Percentiles rank a stretch among this genome's conserved stretches.
Conservation (phyloP, 1,140 invertebrate genomes). For the Tenebrio molitor region DNA sequence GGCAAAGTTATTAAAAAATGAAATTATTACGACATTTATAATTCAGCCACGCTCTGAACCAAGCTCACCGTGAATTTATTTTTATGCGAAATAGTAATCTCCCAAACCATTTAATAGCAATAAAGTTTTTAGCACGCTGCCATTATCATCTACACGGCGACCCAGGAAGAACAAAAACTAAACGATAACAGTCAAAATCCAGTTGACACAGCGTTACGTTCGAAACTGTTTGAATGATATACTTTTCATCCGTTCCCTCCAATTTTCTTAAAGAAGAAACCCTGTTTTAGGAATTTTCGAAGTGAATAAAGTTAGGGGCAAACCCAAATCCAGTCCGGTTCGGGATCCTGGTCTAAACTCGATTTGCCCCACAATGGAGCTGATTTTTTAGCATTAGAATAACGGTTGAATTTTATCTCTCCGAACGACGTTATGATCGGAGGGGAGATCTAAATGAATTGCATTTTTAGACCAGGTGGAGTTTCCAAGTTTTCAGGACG, state of each 20-base stretch:
- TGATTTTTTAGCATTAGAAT: slow-evolving; percentile 17
- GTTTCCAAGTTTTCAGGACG: background rate
- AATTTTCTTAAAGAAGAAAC: slow-evolving; percentile 27
- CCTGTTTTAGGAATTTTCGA: slow-evolving; percentile 21
- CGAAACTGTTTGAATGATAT: slow-evolving; percentile 22
- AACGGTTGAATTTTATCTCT: no score
- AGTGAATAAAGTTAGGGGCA: slow-evolving; percentile 24
- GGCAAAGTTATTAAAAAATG: slow-evolving; percentile 40
- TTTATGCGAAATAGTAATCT: slow-evolving; percentile 39
- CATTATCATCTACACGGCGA: slow-evolving; percentile 38
- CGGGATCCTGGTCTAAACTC: slow-evolving; percentile 9
- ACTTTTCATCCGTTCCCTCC: slow-evolving; percentile 7
- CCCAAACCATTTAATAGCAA: slow-evolving; percentile 38
- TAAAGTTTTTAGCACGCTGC: slow-evolving; percentile 34
- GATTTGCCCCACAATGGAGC: background rate
- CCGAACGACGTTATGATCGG: no score
- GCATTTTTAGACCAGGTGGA: no score
- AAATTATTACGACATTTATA: slow-evolving; percentile 40
- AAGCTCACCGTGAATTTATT: slow-evolving; percentile 39
- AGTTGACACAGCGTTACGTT: slow-evolving; percentile 22
- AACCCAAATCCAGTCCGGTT: background rate
- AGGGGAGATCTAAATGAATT: no score
- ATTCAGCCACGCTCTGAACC: slow-evolving; percentile 38
- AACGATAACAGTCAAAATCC: slow-evolving; percentile 17
- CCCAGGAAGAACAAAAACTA: slow-evolving; percentile 34